phyloP scores from a whole-genome alignment of 2,888 invertebrate genomes.

The Cephus pygmeus region DNA sequence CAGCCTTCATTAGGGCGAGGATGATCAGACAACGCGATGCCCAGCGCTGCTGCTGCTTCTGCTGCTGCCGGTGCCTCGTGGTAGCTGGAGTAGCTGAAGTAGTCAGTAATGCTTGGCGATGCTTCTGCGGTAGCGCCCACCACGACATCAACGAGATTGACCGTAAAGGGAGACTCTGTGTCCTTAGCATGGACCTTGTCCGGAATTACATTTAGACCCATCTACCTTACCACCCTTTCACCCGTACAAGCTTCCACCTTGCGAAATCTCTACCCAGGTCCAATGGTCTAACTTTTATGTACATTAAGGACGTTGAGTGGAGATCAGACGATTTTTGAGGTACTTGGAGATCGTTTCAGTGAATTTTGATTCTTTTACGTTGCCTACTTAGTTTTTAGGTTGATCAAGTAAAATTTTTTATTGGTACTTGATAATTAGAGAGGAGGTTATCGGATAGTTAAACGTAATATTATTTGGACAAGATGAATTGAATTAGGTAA shows the following conservation, averaged over 20 bases:
- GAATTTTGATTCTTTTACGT: neutral
- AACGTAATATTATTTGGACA: too few relatives aligned
- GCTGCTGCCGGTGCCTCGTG: slow-evolving; percentile 21
- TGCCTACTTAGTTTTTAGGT: neutral
- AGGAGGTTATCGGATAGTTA: too few relatives aligned
- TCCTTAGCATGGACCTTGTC: neutral
- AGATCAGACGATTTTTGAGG: neutral
- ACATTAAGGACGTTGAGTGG: neutral
- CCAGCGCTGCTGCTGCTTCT: slow-evolving; percentile 41
- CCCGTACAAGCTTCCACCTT: neutral
- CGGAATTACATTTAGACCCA: neutral
- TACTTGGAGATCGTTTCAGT: neutral
- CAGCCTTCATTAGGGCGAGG: slow-evolving; percentile 66
- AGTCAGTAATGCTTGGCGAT: neutral
- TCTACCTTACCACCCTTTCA: neutral
- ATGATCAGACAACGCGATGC: slow-evolving; percentile 66
- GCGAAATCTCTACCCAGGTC: neutral
- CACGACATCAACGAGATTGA: slow-evolving; percentile 48
- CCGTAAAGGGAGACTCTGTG: slow-evolving; percentile 28
- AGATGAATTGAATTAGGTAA: too few relatives aligned
- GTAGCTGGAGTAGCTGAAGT: slow-evolving; percentile 21
- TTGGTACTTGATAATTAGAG: too few relatives aligned
- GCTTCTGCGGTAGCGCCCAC: slow-evolving; percentile 21
- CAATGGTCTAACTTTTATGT: neutral
- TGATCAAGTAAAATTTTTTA: neutral